A percentile compares a stretch with the other conserved stretches of the same genome.
Evolutionary conservation across 2,888 invertebrate species (phyloP).

Genomic region (Tipula unca): DNA sequence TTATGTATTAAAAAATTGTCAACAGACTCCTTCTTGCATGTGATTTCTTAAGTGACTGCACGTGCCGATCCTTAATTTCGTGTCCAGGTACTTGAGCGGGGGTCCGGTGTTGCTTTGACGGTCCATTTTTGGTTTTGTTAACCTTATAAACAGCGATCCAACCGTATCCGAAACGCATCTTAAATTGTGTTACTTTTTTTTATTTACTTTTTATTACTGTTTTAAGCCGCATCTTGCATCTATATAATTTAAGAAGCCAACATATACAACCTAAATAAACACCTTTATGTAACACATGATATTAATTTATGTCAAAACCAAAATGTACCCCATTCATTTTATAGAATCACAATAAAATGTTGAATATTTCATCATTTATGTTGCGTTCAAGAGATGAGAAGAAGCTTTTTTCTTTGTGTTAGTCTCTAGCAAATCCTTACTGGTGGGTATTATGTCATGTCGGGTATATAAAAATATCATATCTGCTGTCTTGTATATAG

Average conservation of each 20-base stretch:
- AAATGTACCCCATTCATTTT: not conserved
- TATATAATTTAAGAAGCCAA: not conserved
- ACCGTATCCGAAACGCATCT: no score
- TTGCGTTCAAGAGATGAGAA: not conserved
- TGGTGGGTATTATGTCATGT: not conserved
- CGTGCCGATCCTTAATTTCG: no score
- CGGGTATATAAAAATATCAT: not conserved
- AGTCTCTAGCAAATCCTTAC: not conserved
- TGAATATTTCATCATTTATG: not conserved
- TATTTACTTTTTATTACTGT: no score
- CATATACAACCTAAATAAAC: not conserved
- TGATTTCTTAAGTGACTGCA: no score
- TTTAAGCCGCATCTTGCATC: no score
- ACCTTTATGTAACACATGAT: not conserved
- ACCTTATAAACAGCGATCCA: no score
- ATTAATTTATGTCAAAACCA: not conserved
- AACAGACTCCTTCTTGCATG: no score
- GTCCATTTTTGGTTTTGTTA: no score
- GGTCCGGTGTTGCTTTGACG: no score
- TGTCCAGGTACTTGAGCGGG: no score
- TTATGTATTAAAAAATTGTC: no score
- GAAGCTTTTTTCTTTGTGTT: not conserved
- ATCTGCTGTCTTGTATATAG: not conserved
- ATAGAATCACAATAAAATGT: not conserved
- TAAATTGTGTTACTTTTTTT: no score